These are phyloP conservation scores for Falco rusticolus DNA, from an alignment of 2,797 vertebrate species.

Conservation along the genomic window DNA sequence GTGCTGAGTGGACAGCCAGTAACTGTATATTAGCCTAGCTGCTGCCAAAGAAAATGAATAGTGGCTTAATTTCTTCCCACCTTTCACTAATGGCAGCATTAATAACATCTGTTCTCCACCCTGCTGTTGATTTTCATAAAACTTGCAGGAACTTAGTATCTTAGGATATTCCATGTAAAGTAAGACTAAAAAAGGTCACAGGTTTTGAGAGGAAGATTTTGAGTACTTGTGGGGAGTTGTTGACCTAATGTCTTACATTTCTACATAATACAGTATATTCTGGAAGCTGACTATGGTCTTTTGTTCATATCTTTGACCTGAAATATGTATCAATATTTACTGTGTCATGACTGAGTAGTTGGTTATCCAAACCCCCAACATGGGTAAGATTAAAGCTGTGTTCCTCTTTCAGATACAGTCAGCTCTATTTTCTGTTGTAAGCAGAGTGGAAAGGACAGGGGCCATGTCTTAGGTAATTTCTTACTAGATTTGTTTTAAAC, in stretches of 20 bases:
- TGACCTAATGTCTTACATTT: background rate
- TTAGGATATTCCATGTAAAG: background rate
- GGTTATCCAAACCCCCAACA: background rate
- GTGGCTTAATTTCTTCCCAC: background rate
- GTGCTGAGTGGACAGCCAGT: background rate
- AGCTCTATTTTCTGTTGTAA: background rate
- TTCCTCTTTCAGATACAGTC: background rate
- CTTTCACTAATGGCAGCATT: background rate
- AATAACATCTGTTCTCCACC: background rate
- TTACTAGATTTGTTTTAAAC: background rate
- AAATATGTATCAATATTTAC: background rate
- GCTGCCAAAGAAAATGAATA: background rate
- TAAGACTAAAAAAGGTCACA: background rate
- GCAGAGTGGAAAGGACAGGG: background rate
- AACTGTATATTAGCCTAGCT: background rate
- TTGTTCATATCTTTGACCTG: background rate
- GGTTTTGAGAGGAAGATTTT: background rate
- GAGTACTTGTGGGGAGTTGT: background rate
- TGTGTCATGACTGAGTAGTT: background rate
- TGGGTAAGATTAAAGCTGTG: background rate
- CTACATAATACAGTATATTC: background rate
- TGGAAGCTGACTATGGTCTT: background rate
- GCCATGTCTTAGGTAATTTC: background rate
- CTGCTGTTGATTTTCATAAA: background rate
- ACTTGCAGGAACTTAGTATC: background rate